Conservation (phyloP, 2,113 vertebrate genomes). For the Syngnathoides biaculeatus region DNA sequence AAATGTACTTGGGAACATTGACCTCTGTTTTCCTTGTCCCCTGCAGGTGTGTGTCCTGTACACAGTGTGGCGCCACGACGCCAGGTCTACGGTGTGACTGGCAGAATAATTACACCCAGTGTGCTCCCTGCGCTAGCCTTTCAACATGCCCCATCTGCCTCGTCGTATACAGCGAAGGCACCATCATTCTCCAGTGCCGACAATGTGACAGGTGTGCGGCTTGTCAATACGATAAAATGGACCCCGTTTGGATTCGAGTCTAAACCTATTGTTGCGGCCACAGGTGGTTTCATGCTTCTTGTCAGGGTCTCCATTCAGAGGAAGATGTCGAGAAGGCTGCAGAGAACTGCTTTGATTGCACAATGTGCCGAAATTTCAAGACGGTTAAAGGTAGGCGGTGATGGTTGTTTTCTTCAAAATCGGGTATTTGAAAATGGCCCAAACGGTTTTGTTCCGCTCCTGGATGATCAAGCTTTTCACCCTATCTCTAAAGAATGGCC, state of each 20-base stretch:
- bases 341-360: slow-evolving; percentile 92
- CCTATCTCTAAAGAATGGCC: too few species aligned
- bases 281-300: slow-evolving; percentile 97
- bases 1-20: slow-evolving; percentile 22
- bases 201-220: slow-evolving; percentile 87
- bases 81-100: slow-evolving; percentile 91
- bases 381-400: slow-evolving; percentile 70
- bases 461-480: too few species aligned
- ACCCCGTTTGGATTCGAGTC: neutral
- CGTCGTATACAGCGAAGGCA: slow-evolving; percentile 86
- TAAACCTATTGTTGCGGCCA: slow-evolving; percentile 10
- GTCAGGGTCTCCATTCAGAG: slow-evolving; percentile 91
- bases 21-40: slow-evolving; percentile 29
- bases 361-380: slow-evolving; percentile 87
- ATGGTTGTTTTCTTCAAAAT: neutral
- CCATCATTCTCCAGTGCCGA: slow-evolving; percentile 90
- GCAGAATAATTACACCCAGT: slow-evolving; percentile 98
- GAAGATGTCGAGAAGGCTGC: slow-evolving; percentile 91
- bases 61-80: slow-evolving; percentile 89
- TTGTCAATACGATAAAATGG: slow-evolving; percentile 7
- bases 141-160: slow-evolving; percentile 84
- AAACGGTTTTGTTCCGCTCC: too few species aligned
- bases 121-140: slow-evolving; percentile 91
- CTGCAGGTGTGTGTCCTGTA: slow-evolving; percentile 93
- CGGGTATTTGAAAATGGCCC: too few species aligned